phyloP scores from a whole-genome alignment of 2,888 invertebrate species.

The Crematogaster levior region DNA sequence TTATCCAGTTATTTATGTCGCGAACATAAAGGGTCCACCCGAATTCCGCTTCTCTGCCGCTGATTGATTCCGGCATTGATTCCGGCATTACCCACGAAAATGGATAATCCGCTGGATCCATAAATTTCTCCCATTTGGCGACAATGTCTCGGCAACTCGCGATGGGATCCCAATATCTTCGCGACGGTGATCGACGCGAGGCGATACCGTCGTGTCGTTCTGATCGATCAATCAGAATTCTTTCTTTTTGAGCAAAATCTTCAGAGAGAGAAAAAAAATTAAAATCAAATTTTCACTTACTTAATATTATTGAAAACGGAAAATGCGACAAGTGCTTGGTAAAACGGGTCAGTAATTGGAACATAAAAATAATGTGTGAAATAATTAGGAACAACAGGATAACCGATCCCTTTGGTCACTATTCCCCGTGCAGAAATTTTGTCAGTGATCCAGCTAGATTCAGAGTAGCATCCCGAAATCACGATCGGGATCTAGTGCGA shows the following conservation, averaged over 20 bases:
- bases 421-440: too few species aligned
- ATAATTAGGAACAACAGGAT: not conserved
- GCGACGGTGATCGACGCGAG: slow-evolving; percentile 28
- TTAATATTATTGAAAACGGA: not conserved
- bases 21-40: slow-evolving; percentile 67
- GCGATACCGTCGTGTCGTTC: not conserved
- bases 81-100: slow-evolving; percentile 66
- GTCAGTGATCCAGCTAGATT: too few species aligned
- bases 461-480: too few species aligned
- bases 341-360: not conserved
- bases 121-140: slow-evolving; percentile 57
- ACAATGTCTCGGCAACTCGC: slow-evolving; percentile 37
- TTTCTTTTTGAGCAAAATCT: not conserved
- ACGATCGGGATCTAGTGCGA: too few species aligned
- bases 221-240: not conserved
- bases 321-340: not conserved
- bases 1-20: slow-evolving; percentile 82
- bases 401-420: slow-evolving; percentile 15
- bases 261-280: not conserved
- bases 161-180: not conserved
- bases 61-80: slow-evolving; percentile 71
- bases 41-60: slow-evolving; percentile 62
- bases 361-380: not conserved
- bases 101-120: slow-evolving; percentile 67
- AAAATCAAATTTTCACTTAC: not conserved